phyloP scores from a whole-genome alignment of 2,113 vertebrate species.

The Coregonus clupeaformis region DNA sequence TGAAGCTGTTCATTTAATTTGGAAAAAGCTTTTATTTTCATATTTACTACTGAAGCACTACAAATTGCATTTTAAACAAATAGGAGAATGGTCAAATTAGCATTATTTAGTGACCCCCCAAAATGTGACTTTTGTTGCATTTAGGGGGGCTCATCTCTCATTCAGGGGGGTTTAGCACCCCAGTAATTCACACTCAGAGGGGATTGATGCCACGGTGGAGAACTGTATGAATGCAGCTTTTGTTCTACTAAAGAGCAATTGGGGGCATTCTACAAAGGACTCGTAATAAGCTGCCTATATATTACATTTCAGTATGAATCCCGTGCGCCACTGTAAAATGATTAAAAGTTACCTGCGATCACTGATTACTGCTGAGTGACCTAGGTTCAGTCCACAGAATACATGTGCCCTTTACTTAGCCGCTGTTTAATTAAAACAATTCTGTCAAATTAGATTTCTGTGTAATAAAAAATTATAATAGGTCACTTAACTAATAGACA shows the following conservation, averaged over 20 bases:
- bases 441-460: slow-evolving; percentile 70
- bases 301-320: slow-evolving; percentile 21
- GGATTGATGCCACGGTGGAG: not conserved
- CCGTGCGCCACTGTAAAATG: slow-evolving; percentile 11
- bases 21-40: too few species aligned
- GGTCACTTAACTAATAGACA: slow-evolving; percentile 63
- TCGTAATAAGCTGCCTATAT: slow-evolving; percentile 27
- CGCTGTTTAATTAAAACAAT: slow-evolving; percentile 72
- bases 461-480: slow-evolving; percentile 70
- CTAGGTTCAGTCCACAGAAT: slow-evolving; percentile 19
- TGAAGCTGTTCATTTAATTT: too few species aligned
- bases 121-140: too few species aligned
- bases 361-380: slow-evolving; percentile 28
- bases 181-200: too few species aligned
- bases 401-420: slow-evolving; percentile 10
- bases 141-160: too few species aligned
- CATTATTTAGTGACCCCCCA: too few species aligned
- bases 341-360: slow-evolving; percentile 39
- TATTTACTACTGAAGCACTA: too few species aligned
- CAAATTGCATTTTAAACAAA: too few species aligned
- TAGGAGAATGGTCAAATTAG: too few species aligned
- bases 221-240: not conserved
- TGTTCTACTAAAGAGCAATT: slow-evolving; percentile 18
- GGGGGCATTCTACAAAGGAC: slow-evolving; percentile 18
- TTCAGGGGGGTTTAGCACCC: too few species aligned